These are phyloP conservation scores for Sorex araneus DNA, from an alignment of 2,113 vertebrate species.

Conservation along the genomic window DNA sequence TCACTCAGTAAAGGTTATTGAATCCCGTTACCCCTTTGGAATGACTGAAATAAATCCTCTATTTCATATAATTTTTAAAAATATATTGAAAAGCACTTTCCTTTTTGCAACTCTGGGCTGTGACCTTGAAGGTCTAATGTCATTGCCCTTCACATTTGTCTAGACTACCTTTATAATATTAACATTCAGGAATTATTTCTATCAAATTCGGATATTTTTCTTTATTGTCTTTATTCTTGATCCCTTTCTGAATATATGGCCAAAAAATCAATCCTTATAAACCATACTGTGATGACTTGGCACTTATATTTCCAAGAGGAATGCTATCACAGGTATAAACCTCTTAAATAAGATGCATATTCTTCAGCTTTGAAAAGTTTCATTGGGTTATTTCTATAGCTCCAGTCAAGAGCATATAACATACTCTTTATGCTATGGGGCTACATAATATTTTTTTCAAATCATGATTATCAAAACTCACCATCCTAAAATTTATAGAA, in stretches of 20 bases:
- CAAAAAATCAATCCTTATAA: background rate
- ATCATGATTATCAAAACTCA: background rate
- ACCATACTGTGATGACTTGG: background rate
- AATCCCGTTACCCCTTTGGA: background rate
- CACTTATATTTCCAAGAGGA: background rate
- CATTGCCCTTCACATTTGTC: background rate
- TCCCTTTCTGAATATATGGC: background rate
- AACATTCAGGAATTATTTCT: conserved; percentile 34
- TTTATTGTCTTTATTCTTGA: background rate
- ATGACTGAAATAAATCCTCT: conserved; percentile 36
- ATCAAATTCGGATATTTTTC: conserved; percentile 17
- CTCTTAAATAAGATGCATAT: background rate
- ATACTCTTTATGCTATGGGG: background rate
- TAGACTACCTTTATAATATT: background rate
- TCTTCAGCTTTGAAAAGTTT: background rate
- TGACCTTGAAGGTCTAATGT: background rate
- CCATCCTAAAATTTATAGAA: background rate
- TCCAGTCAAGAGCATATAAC: background rate
- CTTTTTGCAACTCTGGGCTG: background rate
- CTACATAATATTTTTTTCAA: background rate
- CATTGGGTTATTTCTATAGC: conserved; percentile 5
- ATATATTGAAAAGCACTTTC: background rate
- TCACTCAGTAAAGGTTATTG: background rate
- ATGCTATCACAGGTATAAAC: background rate
- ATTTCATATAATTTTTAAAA: background rate